phyloP scores from a whole-genome alignment of 2,888 invertebrate genomes.

The Sinopyrophorus schimmeli region DNA sequence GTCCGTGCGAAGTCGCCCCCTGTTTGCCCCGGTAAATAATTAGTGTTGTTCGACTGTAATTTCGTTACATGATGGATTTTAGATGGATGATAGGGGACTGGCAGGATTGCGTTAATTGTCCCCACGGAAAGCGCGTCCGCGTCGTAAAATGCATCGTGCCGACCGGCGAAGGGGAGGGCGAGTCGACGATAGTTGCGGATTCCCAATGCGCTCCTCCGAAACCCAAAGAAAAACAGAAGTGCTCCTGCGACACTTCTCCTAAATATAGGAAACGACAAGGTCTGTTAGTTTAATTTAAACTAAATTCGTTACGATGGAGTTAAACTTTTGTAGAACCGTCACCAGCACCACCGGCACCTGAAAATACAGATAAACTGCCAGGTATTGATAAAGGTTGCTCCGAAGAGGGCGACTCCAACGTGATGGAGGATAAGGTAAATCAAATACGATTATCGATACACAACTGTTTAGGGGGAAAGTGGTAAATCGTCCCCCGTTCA shows the following conservation, averaged over 20 bases:
- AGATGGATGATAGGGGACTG: conserved; percentile 53
- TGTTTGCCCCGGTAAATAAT: conserved; percentile 37
- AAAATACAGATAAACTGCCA: too few species aligned
- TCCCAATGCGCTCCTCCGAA: conserved; percentile 45
- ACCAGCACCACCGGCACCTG: too few species aligned
- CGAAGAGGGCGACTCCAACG: too few species aligned
- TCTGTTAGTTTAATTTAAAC: too few species aligned
- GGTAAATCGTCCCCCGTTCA: too few species aligned
- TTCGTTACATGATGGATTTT: not conserved
- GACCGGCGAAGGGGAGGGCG: conserved; percentile 49
- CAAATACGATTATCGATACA: too few species aligned
- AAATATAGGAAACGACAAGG: not conserved
- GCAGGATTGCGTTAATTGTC: conserved; percentile 47
- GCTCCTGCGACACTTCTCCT: conserved; percentile 32
- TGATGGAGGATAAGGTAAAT: too few species aligned
- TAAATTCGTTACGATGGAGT: too few species aligned
- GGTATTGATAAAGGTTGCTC: too few species aligned
- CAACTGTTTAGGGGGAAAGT: too few species aligned
- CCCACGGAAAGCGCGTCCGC: conserved; percentile 39
- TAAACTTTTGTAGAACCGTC: too few species aligned
- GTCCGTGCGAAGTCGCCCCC: conserved; percentile 39
- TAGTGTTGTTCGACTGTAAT: not conserved
- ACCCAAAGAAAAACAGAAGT: conserved; percentile 44
- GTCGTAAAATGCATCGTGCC: conserved; percentile 49
- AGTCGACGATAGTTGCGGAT: conserved; percentile 46